Evolutionary conservation across 2,797 vertebrate genomes (phyloP), one percentile per base, ranked within the genome.

Genomic region (Lagorchestes hirsutus): DNA sequence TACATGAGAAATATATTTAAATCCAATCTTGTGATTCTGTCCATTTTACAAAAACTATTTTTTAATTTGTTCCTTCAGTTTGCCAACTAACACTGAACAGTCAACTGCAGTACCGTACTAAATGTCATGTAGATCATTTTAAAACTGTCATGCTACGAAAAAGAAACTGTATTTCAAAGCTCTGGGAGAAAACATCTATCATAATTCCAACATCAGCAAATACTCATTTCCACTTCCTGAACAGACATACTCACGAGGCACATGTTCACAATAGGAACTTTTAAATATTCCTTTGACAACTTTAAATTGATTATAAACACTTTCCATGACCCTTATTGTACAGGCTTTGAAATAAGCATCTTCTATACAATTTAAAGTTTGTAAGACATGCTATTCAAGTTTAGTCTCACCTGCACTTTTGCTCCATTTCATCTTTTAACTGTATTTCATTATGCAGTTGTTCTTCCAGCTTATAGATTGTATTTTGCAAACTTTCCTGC

Each of bases 371-470:
- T 59, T 96, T 96, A 93, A 94, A 98, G 93, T 93, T 95, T 34
- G 28, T 94, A 97, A 96, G 98, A 97, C 16, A 90, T 46, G 54
- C 34, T 96, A 95, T 54, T 90, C 0, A 97, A 98, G 46, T 96
- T 98, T 92, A 98, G 67, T 95, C 97, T 98, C 97, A 99, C 99
- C 99, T 99, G 99, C 99, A 99, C 98, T 99, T 99, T 95, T 99
- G 99, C 97, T 99, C 99, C 99, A 99, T 99, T 98, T 99, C 99
- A 98, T 99, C 99, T 98, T 99, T 99, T 96, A 99, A 98, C 95
- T 99, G 99, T 99, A 99, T 99, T 99, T 99, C 99, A 98, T 99
- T 99, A 98, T 99, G 99, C 93, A 99, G 99, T 97, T 99, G 99
- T 98, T 99, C 99, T 98, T 99, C 99, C 97, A 99, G 99, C 95